Evolutionary conservation across 1,140 invertebrate species (phyloP), one percentile per base, ranked within the genome.

Genomic region (Calephelis nemesis): DNA sequence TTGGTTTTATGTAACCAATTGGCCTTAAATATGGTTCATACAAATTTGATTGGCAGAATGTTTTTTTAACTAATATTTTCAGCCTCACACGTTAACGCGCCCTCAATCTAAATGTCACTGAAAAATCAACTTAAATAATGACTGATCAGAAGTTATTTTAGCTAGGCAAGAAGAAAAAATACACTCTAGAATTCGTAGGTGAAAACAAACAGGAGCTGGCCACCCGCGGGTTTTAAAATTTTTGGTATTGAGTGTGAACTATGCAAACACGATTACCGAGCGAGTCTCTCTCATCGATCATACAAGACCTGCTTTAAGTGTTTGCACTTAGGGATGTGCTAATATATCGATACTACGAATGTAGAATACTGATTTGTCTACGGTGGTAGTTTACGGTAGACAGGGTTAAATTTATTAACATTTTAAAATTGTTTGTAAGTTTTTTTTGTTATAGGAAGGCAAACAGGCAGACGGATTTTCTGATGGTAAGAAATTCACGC

Each of bases 201-300:
- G 69, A 76, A 85, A 84, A 76, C 83, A 87, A 85, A 87, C 87
- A 87, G 87, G 85, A 89, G 85, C 85, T 68, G 84, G 78, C 87
- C 85, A 88, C 86, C 87, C 84, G 83, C 73, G 71, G 74, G 70
- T 79, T 78, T 79, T 82, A 30, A 82, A 86, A 77, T 76, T 79
- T 71, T 83, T 77, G 68, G 72, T 77, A 73, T 85, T 76, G 67
- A 86, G 84, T 86, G 84, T 82, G 77, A 77, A 78, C 76, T 78
- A 72, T 71, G 77, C 81, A 83, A 88, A 88, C 78, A 88, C 82
- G 82, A 88, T 85, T 85, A 85, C 76, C 70, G 75, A 76, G 74
- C 71, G 72, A 74, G 76, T 75, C 69, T 68, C 74, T 74, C 75
- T 82, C 80, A 85, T 85, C 80, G 79, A 85, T 86, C 82, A 85